Conservation (phyloP, 2,797 vertebrate genomes). For the Pangasius mekongensis region DNA sequence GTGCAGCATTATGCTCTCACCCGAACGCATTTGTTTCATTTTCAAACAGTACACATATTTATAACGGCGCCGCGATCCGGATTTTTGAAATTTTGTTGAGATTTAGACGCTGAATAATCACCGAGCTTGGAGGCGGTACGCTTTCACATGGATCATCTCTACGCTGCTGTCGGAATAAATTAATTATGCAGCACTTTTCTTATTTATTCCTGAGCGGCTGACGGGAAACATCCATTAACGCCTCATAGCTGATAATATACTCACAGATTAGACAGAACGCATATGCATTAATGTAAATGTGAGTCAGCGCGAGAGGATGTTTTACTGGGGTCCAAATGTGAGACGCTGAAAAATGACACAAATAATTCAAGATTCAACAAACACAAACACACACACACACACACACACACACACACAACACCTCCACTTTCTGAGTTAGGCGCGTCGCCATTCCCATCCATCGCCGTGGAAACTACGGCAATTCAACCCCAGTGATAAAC, state of each 20-base stretch:
- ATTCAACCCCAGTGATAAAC: slow-evolving; percentile 65
- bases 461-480: slow-evolving; percentile 81
- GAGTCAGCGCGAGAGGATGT: not conserved
- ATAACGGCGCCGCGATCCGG: not conserved
- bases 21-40: not conserved
- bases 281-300: slow-evolving; percentile 30
- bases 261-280: not conserved
- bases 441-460: slow-evolving; percentile 70
- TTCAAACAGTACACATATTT: not conserved
- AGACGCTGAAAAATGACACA: slow-evolving; percentile 15
- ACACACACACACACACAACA: not conserved
- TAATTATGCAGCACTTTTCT: slow-evolving; percentile 15
- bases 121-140: not conserved
- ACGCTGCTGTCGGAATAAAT: slow-evolving; percentile 29
- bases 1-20: not conserved
- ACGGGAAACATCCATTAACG: slow-evolving; percentile 39
- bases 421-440: slow-evolving; percentile 57
- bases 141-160: slow-evolving; percentile 25
- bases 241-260: slow-evolving; percentile 11
- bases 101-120: slow-evolving; percentile 30
- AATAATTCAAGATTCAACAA: not conserved
- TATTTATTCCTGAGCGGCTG: slow-evolving; percentile 28
- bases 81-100: not conserved
- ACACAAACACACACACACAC: slow-evolving; percentile 49
- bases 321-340: slow-evolving; percentile 1